Conservation (phyloP, 2,888 invertebrate genomes). For the Noctua fimbriata region DNA sequence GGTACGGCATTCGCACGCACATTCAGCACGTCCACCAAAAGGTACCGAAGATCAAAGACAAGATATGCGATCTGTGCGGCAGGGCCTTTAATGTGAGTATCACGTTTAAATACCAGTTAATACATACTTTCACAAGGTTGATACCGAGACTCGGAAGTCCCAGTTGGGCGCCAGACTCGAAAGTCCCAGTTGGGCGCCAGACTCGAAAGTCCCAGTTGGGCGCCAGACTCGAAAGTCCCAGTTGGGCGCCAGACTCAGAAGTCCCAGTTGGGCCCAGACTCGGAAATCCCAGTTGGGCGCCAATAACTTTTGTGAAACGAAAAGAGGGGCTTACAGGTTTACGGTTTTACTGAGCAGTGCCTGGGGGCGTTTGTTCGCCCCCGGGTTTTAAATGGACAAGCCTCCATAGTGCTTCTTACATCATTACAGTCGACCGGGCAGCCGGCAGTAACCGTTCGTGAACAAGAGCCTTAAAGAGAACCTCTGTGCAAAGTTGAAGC, state of each 20-base stretch:
- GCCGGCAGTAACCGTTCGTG: too few species aligned
- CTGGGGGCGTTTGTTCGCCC: background rate
- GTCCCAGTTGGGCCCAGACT: too few species aligned
- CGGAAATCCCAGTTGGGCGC: background rate
- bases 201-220: background rate
- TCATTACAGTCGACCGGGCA: too few species aligned
- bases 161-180: background rate
- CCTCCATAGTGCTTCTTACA: too few species aligned
- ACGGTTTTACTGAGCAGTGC: background rate
- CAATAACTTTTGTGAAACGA: background rate
- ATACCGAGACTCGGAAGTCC: background rate
- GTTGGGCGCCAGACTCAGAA: background rate
- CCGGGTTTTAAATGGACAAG: too few species aligned
- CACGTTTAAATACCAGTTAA: background rate
- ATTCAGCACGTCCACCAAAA: constrained; percentile 80
- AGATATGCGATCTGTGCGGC: constrained; percentile 82
- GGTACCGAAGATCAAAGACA: constrained; percentile 75
- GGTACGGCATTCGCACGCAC: constrained; percentile 76
- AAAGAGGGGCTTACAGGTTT: background rate
- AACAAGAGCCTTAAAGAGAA: background rate
- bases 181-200: too few species aligned
- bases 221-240: background rate
- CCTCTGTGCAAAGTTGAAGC: background rate
- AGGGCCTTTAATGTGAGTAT: constrained; percentile 70
- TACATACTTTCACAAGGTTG: too few species aligned